Conservation (phyloP, 2,888 invertebrate species). For the Drosophila melanosoma region DNA sequence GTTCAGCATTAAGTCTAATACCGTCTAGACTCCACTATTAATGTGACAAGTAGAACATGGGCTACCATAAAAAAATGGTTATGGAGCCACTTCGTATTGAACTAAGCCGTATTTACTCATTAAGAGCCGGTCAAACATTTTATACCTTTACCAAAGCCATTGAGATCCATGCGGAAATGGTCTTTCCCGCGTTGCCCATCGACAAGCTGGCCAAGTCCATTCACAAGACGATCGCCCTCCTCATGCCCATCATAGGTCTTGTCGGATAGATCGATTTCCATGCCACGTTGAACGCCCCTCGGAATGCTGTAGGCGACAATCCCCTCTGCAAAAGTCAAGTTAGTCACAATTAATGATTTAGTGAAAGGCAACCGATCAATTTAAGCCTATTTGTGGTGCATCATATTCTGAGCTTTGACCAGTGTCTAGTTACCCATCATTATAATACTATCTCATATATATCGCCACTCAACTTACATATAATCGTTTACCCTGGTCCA, state of each 20-base stretch:
- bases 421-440: slow-evolving; percentile 16
- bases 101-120: slow-evolving; percentile 1
- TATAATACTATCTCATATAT: slow-evolving; percentile 39
- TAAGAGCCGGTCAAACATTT: slow-evolving; percentile 8
- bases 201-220: slow-evolving; percentile 92
- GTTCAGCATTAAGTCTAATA: slow-evolving; percentile 12
- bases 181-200: slow-evolving; percentile 91
- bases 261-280: slow-evolving; percentile 91
- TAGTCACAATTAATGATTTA: slow-evolving; percentile 11
- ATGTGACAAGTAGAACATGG: slow-evolving; percentile 30
- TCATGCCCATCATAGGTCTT: slow-evolving; percentile 91
- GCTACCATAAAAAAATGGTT: slow-evolving; percentile 17
- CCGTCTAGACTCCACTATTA: slow-evolving; percentile 24
- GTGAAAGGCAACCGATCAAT: slow-evolving; percentile 38
- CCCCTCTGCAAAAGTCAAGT: slow-evolving; percentile 87
- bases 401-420: slow-evolving; percentile 25
- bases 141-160: slow-evolving; percentile 89
- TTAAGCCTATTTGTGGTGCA: slow-evolving; percentile 45
- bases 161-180: slow-evolving; percentile 89
- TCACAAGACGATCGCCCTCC: slow-evolving; percentile 87
- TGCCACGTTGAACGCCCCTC: slow-evolving; percentile 89
- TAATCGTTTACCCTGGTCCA: slow-evolving; percentile 17
- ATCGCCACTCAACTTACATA: slow-evolving; percentile 29
- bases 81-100: slow-evolving; percentile 4
- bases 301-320: slow-evolving; percentile 92